Percentiles rank a stretch among this genome's conserved stretches.
Conservation (phyloP, 37 sponge, comb jelly and placozoan species). For the Beroe ovata region DNA sequence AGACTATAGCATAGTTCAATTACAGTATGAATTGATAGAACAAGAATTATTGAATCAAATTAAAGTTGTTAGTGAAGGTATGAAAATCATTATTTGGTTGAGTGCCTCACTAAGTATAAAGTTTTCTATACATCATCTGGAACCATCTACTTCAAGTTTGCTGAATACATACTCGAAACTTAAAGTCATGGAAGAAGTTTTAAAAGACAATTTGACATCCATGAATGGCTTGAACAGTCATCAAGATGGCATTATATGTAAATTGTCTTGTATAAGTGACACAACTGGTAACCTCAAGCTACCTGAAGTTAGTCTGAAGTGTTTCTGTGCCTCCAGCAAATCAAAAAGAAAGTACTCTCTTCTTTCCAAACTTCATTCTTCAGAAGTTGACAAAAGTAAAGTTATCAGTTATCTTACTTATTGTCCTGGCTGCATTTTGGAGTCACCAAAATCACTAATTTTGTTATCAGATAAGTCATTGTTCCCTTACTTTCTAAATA, state of each 20-base stretch:
- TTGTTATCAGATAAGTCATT: neutral
- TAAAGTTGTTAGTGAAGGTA: neutral
- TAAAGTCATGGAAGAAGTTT: neutral
- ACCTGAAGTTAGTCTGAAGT: neutral
- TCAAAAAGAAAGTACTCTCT: neutral
- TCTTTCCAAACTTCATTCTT: neutral
- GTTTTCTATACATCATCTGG: neutral
- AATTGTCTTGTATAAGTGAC: neutral
- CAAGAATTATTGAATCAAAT: constrained; percentile 12
- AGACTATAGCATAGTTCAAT: constrained; percentile 1
- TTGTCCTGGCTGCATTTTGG: neutral
- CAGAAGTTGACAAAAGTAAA: neutral
- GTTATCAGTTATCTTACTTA: neutral
- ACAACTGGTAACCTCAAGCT: neutral
- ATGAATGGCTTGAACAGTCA: neutral
- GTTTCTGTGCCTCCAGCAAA: neutral
- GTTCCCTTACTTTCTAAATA: neutral
- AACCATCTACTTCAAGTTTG: neutral
- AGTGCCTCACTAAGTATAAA: neutral
- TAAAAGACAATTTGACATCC: neutral
- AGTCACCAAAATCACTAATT: neutral
- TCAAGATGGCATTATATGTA: neutral
- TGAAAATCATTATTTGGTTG: neutral
- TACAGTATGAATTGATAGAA: constrained; percentile 8
- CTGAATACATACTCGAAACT: constrained; percentile 20